Conservation (phyloP, 2,888 invertebrate genomes). For the Luperina nickerlii region DNA sequence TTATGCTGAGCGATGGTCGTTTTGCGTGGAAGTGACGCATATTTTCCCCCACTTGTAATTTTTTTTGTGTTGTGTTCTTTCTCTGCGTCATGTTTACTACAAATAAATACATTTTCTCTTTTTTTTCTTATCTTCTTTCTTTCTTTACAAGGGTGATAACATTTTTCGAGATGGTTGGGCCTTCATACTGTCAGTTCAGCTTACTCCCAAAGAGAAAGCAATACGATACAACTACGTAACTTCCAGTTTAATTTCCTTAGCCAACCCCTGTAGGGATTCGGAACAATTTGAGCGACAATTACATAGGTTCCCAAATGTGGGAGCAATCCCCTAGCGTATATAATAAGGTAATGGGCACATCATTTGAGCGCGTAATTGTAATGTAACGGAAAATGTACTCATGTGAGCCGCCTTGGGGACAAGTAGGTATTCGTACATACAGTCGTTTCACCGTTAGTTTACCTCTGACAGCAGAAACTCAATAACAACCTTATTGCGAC, state of each 20-base stretch:
- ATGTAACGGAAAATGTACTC: constrained; percentile 25
- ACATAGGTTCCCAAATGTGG: constrained; percentile 17
- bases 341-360: constrained; percentile 35
- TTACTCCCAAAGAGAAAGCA: constrained; percentile 6
- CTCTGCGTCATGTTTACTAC: too few relatives aligned
- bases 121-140: too few relatives aligned
- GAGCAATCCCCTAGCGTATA: constrained; percentile 4
- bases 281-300: constrained; percentile 40
- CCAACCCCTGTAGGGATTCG: constrained; percentile 22
- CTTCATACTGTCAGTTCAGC: not conserved
- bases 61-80: too few relatives aligned
- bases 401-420: not conserved
- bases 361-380: constrained; percentile 33
- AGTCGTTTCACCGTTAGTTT: not conserved
- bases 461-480: not conserved
- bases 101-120: too few relatives aligned
- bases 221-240: not conserved
- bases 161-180: not conserved
- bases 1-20: too few relatives aligned
- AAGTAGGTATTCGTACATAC: not conserved
- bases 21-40: too few relatives aligned
- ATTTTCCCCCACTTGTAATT: too few relatives aligned
- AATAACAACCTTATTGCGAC: not conserved
- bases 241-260: constrained; percentile 17
- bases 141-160: too few relatives aligned